Percentiles rank a stretch among this genome's conserved stretches.
Evolutionary conservation across 2,797 vertebrate species (phyloP).

Genomic region (Halcyon chelicuti): DNA sequence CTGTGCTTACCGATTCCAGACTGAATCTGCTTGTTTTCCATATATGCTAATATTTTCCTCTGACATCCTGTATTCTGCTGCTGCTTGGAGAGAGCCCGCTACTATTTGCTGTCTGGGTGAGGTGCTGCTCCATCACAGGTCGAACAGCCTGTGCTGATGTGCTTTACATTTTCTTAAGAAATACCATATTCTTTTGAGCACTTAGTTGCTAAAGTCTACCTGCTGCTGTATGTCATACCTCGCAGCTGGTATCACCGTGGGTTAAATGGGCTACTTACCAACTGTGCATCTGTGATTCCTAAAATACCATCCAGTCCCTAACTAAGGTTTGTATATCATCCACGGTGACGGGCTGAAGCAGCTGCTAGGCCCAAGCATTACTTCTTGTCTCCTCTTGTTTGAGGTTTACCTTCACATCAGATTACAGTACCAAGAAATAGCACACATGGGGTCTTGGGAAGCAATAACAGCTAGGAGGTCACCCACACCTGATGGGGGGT

Average conservation of each 20-base stretch:
- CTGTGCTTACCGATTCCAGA: background rate
- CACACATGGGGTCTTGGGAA: rapidly evolving
- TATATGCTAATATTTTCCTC: background rate
- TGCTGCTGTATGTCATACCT: background rate
- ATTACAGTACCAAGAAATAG: background rate
- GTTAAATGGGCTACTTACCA: background rate
- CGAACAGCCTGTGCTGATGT: background rate
- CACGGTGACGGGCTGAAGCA: constrained; percentile 59
- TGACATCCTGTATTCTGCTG: background rate
- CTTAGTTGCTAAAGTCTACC: background rate
- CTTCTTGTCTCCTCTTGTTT: background rate
- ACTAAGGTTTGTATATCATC: background rate
- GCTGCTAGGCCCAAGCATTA: constrained; percentile 35
- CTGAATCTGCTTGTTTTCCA: background rate
- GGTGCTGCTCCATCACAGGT: background rate
- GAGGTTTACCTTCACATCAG: background rate
- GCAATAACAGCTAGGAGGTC: background rate
- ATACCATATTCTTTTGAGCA: background rate
- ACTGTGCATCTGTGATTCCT: constrained; percentile 24
- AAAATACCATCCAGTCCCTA: background rate
- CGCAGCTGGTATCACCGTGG: background rate
- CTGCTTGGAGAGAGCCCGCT: background rate
- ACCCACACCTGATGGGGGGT: background rate
- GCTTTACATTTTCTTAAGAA: background rate
- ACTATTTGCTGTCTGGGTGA: background rate